phyloP scores from a whole-genome alignment of 35 echinoderm and acorn worm genomes.

The Apostichopus japonicus region DNA sequence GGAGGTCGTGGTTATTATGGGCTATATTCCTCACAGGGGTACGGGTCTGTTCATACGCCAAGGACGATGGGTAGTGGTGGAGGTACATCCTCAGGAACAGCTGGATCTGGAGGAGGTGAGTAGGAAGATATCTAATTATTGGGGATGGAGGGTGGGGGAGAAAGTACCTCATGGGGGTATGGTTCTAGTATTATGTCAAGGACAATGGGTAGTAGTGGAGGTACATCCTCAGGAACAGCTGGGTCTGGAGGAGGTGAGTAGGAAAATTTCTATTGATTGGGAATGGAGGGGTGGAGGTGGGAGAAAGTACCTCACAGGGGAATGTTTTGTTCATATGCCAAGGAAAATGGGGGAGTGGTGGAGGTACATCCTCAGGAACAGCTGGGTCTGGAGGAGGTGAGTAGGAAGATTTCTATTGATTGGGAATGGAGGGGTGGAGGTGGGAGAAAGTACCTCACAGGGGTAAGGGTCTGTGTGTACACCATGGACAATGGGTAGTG shows the following conservation, averaged over 20 bases:
- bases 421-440: neutral
- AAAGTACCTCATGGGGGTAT: slow-evolving; percentile 43
- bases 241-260: slow-evolving; percentile 57
- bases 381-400: slow-evolving; percentile 43
- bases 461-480: slow-evolving; percentile 70
- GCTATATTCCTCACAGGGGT: slow-evolving; percentile 68
- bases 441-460: too few species aligned
- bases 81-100: slow-evolving; percentile 37
- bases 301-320: slow-evolving; percentile 5
- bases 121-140: neutral
- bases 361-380: slow-evolving; percentile 42
- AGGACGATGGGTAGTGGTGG: slow-evolving; percentile 82
- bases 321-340: slow-evolving; percentile 69
- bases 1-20: slow-evolving; percentile 76
- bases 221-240: slow-evolving; percentile 11
- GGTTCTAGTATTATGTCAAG: slow-evolving; percentile 60
- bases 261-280: too few species aligned
- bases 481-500: slow-evolving; percentile 77
- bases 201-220: slow-evolving; percentile 83
- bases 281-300: too few species aligned
- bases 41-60: slow-evolving; percentile 70
- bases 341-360: slow-evolving; percentile 79
- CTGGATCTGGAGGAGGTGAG: slow-evolving; percentile 54
- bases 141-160: neutral
- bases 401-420: slow-evolving; percentile 44